These are phyloP conservation scores for Helarctos malayanus DNA, from an alignment of 2,797 vertebrate genomes.

Conservation along the genomic window DNA sequence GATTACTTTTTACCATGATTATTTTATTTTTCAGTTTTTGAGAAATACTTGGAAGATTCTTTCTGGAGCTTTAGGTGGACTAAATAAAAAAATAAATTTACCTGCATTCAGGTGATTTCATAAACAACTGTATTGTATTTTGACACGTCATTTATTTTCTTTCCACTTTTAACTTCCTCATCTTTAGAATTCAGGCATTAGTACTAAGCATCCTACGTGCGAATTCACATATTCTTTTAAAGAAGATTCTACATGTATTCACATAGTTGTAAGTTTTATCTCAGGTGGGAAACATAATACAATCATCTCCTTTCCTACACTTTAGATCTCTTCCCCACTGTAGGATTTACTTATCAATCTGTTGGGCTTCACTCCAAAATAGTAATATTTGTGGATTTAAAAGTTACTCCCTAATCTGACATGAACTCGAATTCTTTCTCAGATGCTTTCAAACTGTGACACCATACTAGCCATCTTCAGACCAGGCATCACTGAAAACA, in stretches of 20 bases:
- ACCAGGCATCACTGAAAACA: not conserved
- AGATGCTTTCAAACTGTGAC: not conserved
- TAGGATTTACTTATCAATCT: not conserved
- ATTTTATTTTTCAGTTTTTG: not conserved
- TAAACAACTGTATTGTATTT: not conserved
- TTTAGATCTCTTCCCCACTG: not conserved
- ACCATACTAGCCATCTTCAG: not conserved
- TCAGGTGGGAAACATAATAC: not conserved
- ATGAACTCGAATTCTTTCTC: constrained; percentile 32
- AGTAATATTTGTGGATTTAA: not conserved
- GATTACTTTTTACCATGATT: not conserved
- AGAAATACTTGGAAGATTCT: not conserved
- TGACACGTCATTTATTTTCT: not conserved
- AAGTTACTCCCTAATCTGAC: not conserved
- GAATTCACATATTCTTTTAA: not conserved
- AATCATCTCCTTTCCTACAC: not conserved
- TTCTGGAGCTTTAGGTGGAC: not conserved
- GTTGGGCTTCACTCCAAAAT: not conserved
- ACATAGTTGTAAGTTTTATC: not conserved
- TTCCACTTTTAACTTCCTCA: not conserved
- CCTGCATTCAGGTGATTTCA: not conserved
- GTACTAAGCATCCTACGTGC: not conserved
- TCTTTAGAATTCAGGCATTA: not conserved
- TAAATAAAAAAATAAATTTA: not conserved
- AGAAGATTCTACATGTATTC: not conserved